These are phyloP conservation scores for Euplagia quadripunctaria DNA, from an alignment of 2,888 invertebrate genomes.

Conservation along the genomic window DNA sequence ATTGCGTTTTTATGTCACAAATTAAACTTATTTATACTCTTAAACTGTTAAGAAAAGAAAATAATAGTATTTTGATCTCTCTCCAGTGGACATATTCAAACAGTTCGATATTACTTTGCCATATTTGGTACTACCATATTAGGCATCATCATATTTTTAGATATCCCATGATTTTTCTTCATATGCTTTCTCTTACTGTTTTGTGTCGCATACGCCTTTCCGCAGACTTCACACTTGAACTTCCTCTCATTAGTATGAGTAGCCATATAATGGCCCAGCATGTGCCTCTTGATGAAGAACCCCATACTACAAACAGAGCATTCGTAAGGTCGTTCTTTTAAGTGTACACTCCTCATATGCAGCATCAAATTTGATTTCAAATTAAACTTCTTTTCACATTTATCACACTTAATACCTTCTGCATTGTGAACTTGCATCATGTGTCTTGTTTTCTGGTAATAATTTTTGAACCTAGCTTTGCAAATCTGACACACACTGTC, in stretches of 20 bases:
- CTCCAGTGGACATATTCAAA: background rate
- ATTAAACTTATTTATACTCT: background rate
- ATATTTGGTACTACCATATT: slow-evolving; percentile 26
- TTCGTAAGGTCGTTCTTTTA: slow-evolving; percentile 79
- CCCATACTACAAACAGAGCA: slow-evolving; percentile 82
- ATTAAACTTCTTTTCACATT: slow-evolving; percentile 82
- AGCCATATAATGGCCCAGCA: slow-evolving; percentile 82
- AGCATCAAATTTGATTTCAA: slow-evolving; percentile 75
- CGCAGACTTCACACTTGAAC: slow-evolving; percentile 88
- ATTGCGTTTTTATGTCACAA: too few relatives aligned
- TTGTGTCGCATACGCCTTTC: slow-evolving; percentile 84
- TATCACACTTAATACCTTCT: slow-evolving; percentile 78
- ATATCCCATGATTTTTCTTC: slow-evolving; percentile 79
- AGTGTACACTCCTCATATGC: slow-evolving; percentile 79
- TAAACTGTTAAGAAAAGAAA: background rate
- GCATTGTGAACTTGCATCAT: slow-evolving; percentile 82
- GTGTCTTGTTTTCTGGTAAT: slow-evolving; percentile 81
- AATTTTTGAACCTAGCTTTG: slow-evolving; percentile 80
- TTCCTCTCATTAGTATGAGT: slow-evolving; percentile 84
- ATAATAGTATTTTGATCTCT: background rate
- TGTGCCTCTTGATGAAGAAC: slow-evolving; percentile 81
- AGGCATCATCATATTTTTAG: slow-evolving; percentile 40
- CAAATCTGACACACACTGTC: slow-evolving; percentile 83
- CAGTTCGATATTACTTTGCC: slow-evolving; percentile 27
- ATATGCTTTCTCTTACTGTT: slow-evolving; percentile 79